These are phyloP conservation scores for Microtus montanus DNA, from an alignment of 2,113 vertebrate species.

Conservation along the genomic window DNA sequence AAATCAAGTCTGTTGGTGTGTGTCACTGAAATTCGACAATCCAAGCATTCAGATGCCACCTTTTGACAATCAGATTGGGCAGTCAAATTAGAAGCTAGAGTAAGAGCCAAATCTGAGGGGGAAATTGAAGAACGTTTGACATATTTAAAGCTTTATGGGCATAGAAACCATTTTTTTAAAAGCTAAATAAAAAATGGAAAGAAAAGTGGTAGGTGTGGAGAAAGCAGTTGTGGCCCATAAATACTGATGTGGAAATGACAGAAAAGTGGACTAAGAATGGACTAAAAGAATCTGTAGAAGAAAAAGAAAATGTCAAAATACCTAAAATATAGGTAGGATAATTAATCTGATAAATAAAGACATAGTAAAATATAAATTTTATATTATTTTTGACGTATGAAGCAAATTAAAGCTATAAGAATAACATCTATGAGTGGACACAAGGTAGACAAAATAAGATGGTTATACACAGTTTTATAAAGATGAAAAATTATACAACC, in stretches of 20 bases:
- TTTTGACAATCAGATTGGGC: slow-evolving; percentile 23
- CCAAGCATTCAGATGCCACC: slow-evolving; percentile 32
- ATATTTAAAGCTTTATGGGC: not conserved
- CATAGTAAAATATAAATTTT: not conserved
- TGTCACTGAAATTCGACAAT: slow-evolving; percentile 32
- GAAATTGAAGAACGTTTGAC: slow-evolving; percentile 25
- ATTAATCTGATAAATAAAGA: not conserved
- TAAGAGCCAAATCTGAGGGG: slow-evolving; percentile 29
- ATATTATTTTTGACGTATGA: slow-evolving; percentile 13
- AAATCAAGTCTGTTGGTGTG: not conserved
- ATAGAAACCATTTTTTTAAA: not conserved
- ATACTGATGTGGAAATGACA: not conserved
- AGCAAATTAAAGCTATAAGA: not conserved
- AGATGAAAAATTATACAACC: not conserved
- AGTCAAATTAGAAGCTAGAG: slow-evolving; percentile 37
- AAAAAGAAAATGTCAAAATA: not conserved
- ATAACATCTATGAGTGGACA: not conserved
- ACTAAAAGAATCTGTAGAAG: not conserved
- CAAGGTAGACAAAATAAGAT: not conserved
- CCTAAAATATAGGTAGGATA: not conserved
- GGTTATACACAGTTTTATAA: not conserved
- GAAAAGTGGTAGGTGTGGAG: not conserved
- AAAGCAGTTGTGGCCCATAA: not conserved
- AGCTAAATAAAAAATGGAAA: slow-evolving; percentile 28
- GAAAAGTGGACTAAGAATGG: not conserved